Evolutionary conservation across 2,113 vertebrate species (phyloP).

Genomic region (Osmerus mordax): DNA sequence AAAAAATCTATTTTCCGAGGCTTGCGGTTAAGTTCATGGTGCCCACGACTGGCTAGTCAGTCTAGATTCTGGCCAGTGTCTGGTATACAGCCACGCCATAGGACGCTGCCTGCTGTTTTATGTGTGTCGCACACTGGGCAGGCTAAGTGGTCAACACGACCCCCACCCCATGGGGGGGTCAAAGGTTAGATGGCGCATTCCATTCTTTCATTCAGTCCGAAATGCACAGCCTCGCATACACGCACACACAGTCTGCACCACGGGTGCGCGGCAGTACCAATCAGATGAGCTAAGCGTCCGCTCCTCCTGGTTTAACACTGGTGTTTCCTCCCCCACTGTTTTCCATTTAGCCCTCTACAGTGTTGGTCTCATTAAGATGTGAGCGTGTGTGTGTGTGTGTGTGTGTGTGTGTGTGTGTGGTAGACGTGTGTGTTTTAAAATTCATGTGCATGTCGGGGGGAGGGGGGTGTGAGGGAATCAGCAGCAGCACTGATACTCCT

Average conservation of each 20-base stretch:
- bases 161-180: background rate
- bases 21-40: too few species aligned
- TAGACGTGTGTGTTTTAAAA: slow-evolving; percentile 6
- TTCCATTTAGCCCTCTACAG: background rate
- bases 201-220: background rate
- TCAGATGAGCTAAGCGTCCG: background rate
- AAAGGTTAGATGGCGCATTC: background rate
- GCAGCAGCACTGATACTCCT: slow-evolving; percentile 50
- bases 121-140: background rate
- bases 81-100: background rate
- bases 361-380: background rate
- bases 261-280: background rate
- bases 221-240: background rate
- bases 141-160: slow-evolving; percentile 4
- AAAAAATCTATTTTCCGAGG: background rate
- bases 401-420: background rate
- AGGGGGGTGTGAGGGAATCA: background rate
- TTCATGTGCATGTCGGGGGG: background rate
- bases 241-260: background rate
- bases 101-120: background rate
- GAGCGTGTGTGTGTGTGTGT: background rate
- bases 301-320: background rate
- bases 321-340: background rate
- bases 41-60: background rate
- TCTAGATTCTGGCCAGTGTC: background rate